phyloP scores from a whole-genome alignment of 2,797 vertebrate genomes.

The Spinus olivaceus region DNA sequence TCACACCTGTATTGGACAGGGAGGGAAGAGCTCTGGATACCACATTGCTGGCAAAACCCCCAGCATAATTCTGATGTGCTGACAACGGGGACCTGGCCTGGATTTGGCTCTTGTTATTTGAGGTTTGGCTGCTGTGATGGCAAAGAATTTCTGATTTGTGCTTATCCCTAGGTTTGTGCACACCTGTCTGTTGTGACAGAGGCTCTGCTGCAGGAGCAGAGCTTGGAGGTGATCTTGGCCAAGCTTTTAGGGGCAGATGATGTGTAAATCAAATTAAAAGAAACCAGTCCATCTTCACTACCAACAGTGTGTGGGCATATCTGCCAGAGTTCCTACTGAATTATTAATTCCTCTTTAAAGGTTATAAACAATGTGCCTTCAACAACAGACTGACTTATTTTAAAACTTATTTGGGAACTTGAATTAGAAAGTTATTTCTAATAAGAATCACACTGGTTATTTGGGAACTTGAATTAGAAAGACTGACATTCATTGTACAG shows the following conservation, averaged over 20 bases:
- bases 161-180: neutral
- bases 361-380: neutral
- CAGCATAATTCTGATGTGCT: neutral
- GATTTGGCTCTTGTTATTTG: accelerated
- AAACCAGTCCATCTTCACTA: neutral
- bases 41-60: neutral
- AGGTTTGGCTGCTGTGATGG: neutral
- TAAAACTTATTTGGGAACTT: neutral
- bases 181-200: neutral
- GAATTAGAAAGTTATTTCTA: neutral
- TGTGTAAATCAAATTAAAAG: neutral
- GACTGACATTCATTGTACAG: neutral
- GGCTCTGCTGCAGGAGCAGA: neutral
- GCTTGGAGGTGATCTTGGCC: neutral
- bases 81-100: neutral
- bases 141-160: neutral
- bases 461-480: neutral
- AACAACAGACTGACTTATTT: neutral
- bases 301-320: neutral
- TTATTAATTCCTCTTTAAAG: neutral
- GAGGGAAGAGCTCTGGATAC: neutral
- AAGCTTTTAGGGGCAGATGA: neutral
- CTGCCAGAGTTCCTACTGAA: neutral
- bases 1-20: neutral
- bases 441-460: neutral